Conservation (phyloP, 2,113 vertebrate genomes). For the Equus quagga region DNA sequence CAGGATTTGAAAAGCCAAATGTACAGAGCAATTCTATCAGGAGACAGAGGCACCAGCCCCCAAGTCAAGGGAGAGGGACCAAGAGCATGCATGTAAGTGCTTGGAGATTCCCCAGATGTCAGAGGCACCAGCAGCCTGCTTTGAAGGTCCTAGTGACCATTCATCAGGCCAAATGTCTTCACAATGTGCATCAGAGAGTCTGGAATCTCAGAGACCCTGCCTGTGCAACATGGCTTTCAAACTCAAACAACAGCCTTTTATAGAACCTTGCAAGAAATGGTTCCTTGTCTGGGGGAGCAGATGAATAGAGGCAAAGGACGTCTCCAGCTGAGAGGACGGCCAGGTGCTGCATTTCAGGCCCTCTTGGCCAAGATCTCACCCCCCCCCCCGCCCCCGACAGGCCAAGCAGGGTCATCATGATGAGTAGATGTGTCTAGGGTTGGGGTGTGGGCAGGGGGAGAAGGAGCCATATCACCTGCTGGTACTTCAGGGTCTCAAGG, state of each 20-base stretch:
- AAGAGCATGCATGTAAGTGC: accelerated
- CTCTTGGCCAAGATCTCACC: neutral
- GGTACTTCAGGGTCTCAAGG: neutral
- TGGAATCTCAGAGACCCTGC: neutral
- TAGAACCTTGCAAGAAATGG: neutral
- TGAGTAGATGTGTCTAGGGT: neutral
- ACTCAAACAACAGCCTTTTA: neutral
- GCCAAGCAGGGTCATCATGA: neutral
- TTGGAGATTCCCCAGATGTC: neutral
- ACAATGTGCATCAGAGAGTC: neutral
- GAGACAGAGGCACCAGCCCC: neutral
- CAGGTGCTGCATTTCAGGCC: neutral
- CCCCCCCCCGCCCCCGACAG: neutral
- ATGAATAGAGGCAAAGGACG: accelerated
- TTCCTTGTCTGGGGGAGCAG: neutral
- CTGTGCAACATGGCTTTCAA: neutral
- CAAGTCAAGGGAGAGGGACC: neutral
- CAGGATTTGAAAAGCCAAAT: neutral
- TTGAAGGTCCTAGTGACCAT: neutral
- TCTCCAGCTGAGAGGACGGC: neutral
- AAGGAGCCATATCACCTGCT: neutral
- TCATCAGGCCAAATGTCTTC: neutral
- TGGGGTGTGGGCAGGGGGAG: accelerated
- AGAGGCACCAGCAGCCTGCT: neutral
- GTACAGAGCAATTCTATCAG: neutral